These are phyloP conservation scores for Lagopus leucura DNA, from an alignment of 2,113 vertebrate genomes.

Conservation along the genomic window DNA sequence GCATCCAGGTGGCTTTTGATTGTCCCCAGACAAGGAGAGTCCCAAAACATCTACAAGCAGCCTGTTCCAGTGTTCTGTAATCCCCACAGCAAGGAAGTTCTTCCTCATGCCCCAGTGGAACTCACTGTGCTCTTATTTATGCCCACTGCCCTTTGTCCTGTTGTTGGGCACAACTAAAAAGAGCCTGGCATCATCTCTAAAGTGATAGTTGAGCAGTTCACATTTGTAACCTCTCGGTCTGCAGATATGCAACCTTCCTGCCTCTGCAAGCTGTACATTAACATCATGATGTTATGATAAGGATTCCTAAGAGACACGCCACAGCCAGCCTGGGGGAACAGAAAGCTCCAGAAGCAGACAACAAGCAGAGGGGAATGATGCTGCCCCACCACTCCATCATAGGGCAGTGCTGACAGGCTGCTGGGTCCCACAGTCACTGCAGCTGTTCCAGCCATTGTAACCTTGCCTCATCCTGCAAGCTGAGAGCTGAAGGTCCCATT, in stretches of 20 bases:
- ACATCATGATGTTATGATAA: not conserved
- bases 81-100: too few species aligned
- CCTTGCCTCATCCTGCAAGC: not conserved
- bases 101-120: too few species aligned
- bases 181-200: too few species aligned
- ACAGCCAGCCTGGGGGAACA: not conserved
- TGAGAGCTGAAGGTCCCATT: not conserved
- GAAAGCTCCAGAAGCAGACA: not conserved
- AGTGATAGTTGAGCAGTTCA: fast-evolving
- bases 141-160: too few species aligned
- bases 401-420: not conserved
- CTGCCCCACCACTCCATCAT: not conserved
- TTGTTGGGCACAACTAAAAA: too few species aligned
- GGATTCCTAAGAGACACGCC: not conserved
- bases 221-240: not conserved
- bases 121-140: too few species aligned
- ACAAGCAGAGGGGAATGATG: not conserved
- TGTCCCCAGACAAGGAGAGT: too few species aligned
- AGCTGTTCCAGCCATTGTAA: not conserved
- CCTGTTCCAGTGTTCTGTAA: too few species aligned
- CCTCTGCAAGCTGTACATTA: not conserved
- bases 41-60: too few species aligned
- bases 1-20: too few species aligned
- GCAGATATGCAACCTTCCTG: not conserved
- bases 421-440: not conserved